Percentiles rank a stretch among this genome's conserved stretches.
Evolutionary conservation across 1,140 invertebrate species (phyloP).

Genomic region (Drosophila tropicalis): DNA sequence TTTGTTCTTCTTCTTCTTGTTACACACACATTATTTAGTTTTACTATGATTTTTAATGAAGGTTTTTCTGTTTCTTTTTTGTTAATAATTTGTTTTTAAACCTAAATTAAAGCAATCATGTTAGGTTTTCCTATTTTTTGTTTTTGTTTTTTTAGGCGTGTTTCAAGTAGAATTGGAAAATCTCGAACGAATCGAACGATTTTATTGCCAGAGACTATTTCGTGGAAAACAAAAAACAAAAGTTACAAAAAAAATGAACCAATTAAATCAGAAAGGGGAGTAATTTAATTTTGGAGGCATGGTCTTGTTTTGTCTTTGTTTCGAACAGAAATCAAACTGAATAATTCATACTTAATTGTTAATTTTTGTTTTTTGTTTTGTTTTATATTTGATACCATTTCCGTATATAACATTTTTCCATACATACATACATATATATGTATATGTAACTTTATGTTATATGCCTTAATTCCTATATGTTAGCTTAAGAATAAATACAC

Average conservation of each 20-base stretch:
- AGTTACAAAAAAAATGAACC: neutral
- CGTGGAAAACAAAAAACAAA: neutral
- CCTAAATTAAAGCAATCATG: constrained; percentile 77
- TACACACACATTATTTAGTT: constrained; percentile 62
- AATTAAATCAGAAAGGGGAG: neutral
- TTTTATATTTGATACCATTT: constrained; percentile 56
- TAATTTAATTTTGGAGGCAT: neutral
- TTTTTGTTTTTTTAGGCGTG: neutral
- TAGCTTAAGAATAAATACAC: constrained; percentile 54
- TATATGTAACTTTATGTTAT: constrained; percentile 66
- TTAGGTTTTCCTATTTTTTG: constrained; percentile 40
- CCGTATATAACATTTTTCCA: constrained; percentile 61
- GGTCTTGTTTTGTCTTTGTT: constrained; percentile 16
- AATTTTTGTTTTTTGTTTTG: constrained; percentile 47
- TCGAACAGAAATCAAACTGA: constrained; percentile 44
- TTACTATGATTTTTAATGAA: constrained; percentile 66
- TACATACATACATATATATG: constrained; percentile 41
- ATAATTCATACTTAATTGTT: constrained; percentile 67
- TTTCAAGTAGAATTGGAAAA: constrained; percentile 9
- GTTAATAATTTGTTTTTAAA: constrained; percentile 44
- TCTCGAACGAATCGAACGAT: constrained; percentile 48
- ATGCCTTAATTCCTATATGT: constrained; percentile 50
- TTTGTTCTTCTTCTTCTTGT: constrained; percentile 68
- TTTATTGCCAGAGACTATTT: neutral
- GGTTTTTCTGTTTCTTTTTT: constrained; percentile 48